Conservation (phyloP, 2,797 vertebrate genomes). For the Eidolon dupreanum region DNA sequence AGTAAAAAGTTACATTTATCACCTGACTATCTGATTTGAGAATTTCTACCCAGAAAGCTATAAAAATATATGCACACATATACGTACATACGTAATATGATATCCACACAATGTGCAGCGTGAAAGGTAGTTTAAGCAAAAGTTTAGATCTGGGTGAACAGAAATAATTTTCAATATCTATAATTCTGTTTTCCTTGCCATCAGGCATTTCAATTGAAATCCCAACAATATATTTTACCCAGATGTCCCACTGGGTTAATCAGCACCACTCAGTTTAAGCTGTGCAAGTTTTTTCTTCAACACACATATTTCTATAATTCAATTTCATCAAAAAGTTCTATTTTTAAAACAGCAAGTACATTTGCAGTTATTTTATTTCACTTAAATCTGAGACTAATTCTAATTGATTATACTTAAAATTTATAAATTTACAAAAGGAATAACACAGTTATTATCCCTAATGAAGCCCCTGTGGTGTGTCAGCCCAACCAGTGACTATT, state of each 20-base stretch:
- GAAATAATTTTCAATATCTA: slow-evolving; percentile 17
- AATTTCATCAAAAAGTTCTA: slow-evolving; percentile 9
- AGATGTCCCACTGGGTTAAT: slow-evolving; percentile 34
- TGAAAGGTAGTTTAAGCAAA: neutral
- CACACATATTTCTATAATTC: slow-evolving; percentile 43
- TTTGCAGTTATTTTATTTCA: slow-evolving; percentile 44
- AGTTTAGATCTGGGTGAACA: neutral
- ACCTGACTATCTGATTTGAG: neutral
- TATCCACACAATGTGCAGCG: neutral
- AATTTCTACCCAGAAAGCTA: neutral
- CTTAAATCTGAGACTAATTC: slow-evolving; percentile 48
- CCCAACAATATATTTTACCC: neutral
- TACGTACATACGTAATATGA: too few relatives aligned
- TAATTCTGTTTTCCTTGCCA: neutral
- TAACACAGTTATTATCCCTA: slow-evolving; percentile 39
- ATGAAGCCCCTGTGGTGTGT: slow-evolving; percentile 49
- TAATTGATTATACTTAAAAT: slow-evolving; percentile 41
- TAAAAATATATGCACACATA: neutral
- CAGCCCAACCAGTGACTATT: neutral
- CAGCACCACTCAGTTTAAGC: slow-evolving; percentile 31
- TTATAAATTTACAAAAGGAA: slow-evolving; percentile 58
- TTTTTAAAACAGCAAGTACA: slow-evolving; percentile 41
- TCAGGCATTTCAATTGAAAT: slow-evolving; percentile 13
- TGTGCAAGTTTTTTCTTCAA: slow-evolving; percentile 20
- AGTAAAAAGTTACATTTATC: neutral